Evolutionary conservation across 2,113 vertebrate genomes (phyloP), one percentile per base, ranked within the genome.

Genomic region (Brachypteracias leptosomus): DNA sequence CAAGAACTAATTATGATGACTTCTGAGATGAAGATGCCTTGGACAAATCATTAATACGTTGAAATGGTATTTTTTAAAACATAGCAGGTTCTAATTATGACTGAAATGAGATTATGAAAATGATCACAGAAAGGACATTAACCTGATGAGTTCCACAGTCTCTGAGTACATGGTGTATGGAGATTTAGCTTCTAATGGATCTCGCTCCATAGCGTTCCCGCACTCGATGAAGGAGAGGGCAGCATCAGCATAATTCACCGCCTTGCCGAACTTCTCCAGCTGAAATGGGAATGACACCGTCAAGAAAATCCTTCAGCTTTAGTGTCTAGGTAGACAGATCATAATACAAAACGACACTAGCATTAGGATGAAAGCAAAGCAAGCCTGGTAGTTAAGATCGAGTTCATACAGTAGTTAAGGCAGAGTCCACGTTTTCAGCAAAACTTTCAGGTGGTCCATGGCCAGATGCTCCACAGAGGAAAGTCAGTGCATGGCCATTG

Each of bases 91-190:
- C 96, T 97, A 98, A 98, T 97, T 98, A 96, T 67, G 94, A 94
- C 92, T 96, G 96, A 98, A 97, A 97, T 96, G 94, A 98, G 97
- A 96, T 97, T 96, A 97, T 87, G 94, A 97, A 97, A 97, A 97
- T 67, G 95, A 97, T 87, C 96, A 91, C 91, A 95, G 97, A 97
- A 97, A 97, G 95, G 95, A 90, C 94, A 97, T 97, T 98, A 96
- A 99, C 99, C 99, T 99, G 98, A 99, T 99, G 92, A 99, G 99
- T 98, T 99, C 99, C 96, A 99, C 99, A 10, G 99, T 99, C 98
- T 99, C 99, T 1, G 99, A 99, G 98, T 99, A 99, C 99, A 99
- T 99, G 88, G 99, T 99, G 83, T 99, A 99, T 1, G 99, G 99
- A 55, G 99, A 99, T 97, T 99, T 99, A 67, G 99, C 99, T 97